Percentiles rank a stretch among this genome's conserved stretches.
These are phyloP conservation scores for Chaetorhynchus papuensis DNA, from an alignment of 2,113 vertebrate genomes.

Conservation along the genomic window DNA sequence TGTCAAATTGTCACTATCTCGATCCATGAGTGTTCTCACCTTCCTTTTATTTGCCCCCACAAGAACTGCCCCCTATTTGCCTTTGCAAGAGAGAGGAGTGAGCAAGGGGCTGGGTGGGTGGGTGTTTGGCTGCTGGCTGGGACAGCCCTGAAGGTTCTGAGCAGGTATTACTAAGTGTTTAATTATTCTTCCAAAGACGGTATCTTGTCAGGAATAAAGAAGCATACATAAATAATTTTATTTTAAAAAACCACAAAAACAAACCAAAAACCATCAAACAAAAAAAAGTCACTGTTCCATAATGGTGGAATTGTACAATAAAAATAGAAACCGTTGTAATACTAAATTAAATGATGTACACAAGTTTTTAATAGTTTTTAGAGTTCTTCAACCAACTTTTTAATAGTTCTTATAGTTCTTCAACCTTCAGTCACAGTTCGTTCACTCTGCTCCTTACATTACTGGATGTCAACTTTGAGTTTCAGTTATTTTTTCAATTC, in stretches of 20 bases:
- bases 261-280: background rate
- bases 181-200: background rate
- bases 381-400: background rate
- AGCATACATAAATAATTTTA: background rate
- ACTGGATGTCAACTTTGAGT: background rate
- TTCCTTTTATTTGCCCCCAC: background rate
- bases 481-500: background rate
- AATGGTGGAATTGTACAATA: background rate
- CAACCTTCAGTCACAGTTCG: background rate
- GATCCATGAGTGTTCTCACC: background rate
- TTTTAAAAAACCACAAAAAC: background rate
- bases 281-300: accelerated
- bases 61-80: accelerated
- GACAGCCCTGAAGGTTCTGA: background rate
- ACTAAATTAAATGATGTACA: background rate
- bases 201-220: background rate
- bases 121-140: background rate
- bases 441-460: background rate
- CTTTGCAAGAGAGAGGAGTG: background rate
- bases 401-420: background rate
- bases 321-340: background rate
- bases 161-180: background rate
- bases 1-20: background rate
- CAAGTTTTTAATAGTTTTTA: background rate
- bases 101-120: background rate